Percentiles rank a stretch among this genome's conserved stretches.
Evolutionary conservation across 2,888 invertebrate species (phyloP).

Genomic region (Cheilosia soror): DNA sequence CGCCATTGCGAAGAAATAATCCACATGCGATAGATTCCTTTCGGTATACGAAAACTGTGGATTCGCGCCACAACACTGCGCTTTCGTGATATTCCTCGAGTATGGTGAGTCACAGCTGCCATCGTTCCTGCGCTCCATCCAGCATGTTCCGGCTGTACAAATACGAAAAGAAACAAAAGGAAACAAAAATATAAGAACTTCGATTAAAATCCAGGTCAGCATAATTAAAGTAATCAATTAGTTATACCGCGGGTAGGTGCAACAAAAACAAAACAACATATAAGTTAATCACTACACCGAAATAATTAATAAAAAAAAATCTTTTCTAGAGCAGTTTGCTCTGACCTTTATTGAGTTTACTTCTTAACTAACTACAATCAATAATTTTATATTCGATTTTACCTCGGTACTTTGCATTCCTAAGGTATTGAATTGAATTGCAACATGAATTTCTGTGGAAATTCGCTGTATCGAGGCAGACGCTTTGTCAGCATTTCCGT

Average conservation of each 20-base stretch:
- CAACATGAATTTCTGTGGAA: too few relatives aligned
- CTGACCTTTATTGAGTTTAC: too few relatives aligned
- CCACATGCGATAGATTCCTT: conserved; percentile 82
- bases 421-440: too few relatives aligned
- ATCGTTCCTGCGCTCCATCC: conserved; percentile 92
- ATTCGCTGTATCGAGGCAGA: too few relatives aligned
- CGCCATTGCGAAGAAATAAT: conserved; percentile 83
- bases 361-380: too few relatives aligned
- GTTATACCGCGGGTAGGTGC: conserved; percentile 31
- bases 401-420: too few relatives aligned
- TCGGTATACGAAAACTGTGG: conserved; percentile 83
- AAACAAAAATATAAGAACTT: conserved; percentile 35
- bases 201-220: conserved; percentile 69
- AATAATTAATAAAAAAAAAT: too few relatives aligned
- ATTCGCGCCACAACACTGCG: conserved; percentile 89
- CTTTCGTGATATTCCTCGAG: conserved; percentile 89
- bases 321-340: too few relatives aligned
- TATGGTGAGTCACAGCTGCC: conserved; percentile 93
- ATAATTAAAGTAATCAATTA: conserved; percentile 75
- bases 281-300: too few relatives aligned
- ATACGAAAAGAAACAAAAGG: conserved; percentile 27
- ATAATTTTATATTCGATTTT: too few relatives aligned
- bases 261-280: conserved; percentile 3
- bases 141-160: conserved; percentile 91
- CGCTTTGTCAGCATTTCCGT: too few relatives aligned